Percentiles rank a stretch among this genome's conserved stretches.
Evolutionary conservation across 1,140 invertebrate genomes (phyloP).

Genomic region (Bombus fervidus): DNA sequence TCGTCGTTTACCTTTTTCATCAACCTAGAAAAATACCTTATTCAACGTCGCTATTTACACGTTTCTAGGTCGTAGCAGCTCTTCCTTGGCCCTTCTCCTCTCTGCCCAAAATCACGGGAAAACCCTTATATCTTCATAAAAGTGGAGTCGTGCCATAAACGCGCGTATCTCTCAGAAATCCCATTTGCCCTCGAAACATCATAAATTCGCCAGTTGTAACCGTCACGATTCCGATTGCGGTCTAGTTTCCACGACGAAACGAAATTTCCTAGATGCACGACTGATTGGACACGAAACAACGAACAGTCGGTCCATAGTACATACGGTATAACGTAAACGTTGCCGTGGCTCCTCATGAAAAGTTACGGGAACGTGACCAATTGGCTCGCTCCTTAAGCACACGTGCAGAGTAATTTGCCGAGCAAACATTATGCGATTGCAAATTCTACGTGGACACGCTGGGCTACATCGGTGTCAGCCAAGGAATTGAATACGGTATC

Average conservation of each 20-base stretch:
- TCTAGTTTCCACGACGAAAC: neutral
- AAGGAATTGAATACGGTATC: conserved; percentile 36
- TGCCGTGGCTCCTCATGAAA: neutral
- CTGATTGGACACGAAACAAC: conserved; percentile 10
- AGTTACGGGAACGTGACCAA: conserved; percentile 38
- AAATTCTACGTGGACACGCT: neutral
- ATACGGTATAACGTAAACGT: neutral
- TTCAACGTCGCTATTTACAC: neutral
- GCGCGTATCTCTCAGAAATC: neutral
- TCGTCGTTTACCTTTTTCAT: neutral
- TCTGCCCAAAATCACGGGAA: fast-evolving
- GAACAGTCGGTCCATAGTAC: neutral
- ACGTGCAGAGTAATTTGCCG: conserved; percentile 31
- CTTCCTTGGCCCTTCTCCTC: neutral
- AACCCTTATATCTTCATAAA: neutral
- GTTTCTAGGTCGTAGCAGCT: neutral
- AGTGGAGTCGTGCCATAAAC: too few relatives aligned
- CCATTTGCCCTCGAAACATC: too few relatives aligned
- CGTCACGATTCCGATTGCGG: too few relatives aligned
- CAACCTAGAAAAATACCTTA: neutral
- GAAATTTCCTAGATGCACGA: neutral
- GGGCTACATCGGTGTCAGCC: neutral
- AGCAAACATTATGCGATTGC: conserved; percentile 6
- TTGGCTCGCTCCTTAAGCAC: conserved; percentile 15
- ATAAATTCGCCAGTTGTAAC: neutral